These are phyloP conservation scores for Eumacrocentrus americanus DNA, from an alignment of 2,888 invertebrate species.

Conservation along the genomic window DNA sequence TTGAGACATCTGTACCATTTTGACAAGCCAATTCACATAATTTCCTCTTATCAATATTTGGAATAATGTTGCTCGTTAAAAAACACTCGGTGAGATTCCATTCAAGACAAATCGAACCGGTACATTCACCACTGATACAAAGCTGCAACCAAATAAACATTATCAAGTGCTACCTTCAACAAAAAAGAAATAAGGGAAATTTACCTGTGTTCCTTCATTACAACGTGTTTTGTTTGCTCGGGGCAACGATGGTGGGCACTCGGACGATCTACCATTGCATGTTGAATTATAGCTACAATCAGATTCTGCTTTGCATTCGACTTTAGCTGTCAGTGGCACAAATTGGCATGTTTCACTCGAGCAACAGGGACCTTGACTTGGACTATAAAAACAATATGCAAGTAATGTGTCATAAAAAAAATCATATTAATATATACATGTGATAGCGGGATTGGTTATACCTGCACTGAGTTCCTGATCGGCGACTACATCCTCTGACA, in stretches of 20 bases:
- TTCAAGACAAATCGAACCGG: conserved; percentile 92
- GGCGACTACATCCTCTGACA: conserved; percentile 82
- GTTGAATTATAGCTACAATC: conserved; percentile 89
- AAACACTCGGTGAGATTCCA: conserved; percentile 97
- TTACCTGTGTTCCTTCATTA: conserved; percentile 83
- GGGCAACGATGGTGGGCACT: conserved; percentile 84
- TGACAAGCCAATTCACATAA: conserved; percentile 98
- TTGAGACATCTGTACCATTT: conserved; percentile 74
- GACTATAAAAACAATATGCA: conserved; percentile 67
- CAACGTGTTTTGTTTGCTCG: conserved; percentile 92
- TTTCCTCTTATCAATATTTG: conserved; percentile 80
- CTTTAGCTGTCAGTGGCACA: conserved; percentile 69
- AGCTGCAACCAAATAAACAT: conserved; percentile 64
- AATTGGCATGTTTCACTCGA: conserved; percentile 78
- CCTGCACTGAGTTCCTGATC: conserved; percentile 82
- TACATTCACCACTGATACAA: conserved; percentile 89
- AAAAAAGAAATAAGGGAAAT: conserved; percentile 32
- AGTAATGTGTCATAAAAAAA: background rate
- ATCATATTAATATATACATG: no score
- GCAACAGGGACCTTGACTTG: conserved; percentile 98
- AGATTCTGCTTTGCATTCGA: conserved; percentile 81
- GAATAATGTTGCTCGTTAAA: conserved; percentile 78
- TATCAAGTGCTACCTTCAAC: background rate
- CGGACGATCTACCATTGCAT: conserved; percentile 85
- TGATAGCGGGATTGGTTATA: no score